These are phyloP conservation scores for Tetrao urogallus DNA, from an alignment of 2,113 vertebrate species.

Conservation along the genomic window DNA sequence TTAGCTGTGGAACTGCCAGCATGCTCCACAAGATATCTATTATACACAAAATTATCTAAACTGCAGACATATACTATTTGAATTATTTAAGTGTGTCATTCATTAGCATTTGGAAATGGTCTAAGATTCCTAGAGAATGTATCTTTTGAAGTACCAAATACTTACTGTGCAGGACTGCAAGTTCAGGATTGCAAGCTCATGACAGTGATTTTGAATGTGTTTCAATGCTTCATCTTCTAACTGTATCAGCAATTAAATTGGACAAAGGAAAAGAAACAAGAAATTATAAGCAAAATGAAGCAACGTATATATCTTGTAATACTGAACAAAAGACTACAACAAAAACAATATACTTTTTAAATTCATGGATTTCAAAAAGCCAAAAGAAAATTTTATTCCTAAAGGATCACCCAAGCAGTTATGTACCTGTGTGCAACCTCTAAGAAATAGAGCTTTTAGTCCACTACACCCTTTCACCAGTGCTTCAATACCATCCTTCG, in stretches of 20 bases:
- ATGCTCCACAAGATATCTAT: background rate
- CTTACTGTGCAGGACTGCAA: conserved; percentile 92
- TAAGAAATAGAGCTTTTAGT: conserved; percentile 88
- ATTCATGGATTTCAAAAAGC: conserved; percentile 47
- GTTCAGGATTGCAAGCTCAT: conserved; percentile 90
- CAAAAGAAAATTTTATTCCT: conserved; percentile 54
- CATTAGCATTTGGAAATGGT: background rate
- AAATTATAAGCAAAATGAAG: conserved; percentile 39
- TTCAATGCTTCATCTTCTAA: conserved; percentile 91
- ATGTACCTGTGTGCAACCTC: conserved; percentile 93
- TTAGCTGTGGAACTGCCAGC: background rate
- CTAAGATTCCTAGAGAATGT: background rate
- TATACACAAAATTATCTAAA: background rate
- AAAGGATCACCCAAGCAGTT: conserved; percentile 1
- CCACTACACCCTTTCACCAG: conserved; percentile 88
- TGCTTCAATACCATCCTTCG: conserved; percentile 91
- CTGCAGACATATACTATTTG: background rate
- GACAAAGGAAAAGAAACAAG: conserved; percentile 36
- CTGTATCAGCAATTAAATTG: conserved; percentile 66
- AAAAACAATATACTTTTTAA: background rate
- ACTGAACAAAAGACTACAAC: conserved; percentile 9
- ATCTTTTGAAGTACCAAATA: background rate
- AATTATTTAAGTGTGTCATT: background rate
- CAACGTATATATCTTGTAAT: background rate
- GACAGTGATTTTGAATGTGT: conserved; percentile 91